A percentile compares a stretch with the other conserved stretches of the same genome.
phyloP scores from a whole-genome alignment of 2,797 vertebrate species.

The Aphelocoma californica region DNA sequence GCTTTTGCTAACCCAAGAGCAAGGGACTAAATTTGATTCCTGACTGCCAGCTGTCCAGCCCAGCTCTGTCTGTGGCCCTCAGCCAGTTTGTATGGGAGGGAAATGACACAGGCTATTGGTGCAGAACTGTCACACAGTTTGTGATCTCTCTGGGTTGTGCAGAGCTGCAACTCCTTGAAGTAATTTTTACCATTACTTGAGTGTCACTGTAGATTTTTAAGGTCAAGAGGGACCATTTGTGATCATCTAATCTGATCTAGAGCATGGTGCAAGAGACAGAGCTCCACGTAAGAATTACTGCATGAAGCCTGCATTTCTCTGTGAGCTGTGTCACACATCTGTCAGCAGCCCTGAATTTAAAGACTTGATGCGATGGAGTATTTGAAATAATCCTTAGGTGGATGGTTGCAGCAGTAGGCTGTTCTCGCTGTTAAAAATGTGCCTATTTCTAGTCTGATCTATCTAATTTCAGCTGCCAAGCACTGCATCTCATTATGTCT shows the following conservation, averaged over 20 bases:
- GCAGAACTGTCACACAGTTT: neutral
- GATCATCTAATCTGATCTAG: neutral
- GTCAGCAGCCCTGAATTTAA: neutral
- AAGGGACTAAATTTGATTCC: neutral
- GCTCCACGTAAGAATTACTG: neutral
- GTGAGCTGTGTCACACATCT: neutral
- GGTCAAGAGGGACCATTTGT: neutral
- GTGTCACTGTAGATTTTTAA: neutral
- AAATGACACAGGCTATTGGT: neutral
- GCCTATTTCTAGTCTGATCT: slow-evolving; percentile 12
- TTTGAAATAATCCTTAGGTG: neutral
- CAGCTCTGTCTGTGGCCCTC: neutral
- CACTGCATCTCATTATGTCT: neutral
- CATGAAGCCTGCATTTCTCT: neutral
- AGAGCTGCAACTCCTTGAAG: neutral
- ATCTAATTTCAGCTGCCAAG: slow-evolving; percentile 27
- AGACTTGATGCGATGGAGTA: neutral
- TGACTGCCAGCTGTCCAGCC: neutral
- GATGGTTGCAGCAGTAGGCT: neutral
- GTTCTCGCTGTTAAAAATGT: neutral
- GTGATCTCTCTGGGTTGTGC: neutral
- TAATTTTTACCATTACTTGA: neutral
- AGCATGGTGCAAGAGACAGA: neutral
- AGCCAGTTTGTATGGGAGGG: neutral
- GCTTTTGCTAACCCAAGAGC: neutral